These are phyloP conservation scores for Leuctra nigra DNA, from an alignment of 2,888 invertebrate genomes.

Conservation along the genomic window DNA sequence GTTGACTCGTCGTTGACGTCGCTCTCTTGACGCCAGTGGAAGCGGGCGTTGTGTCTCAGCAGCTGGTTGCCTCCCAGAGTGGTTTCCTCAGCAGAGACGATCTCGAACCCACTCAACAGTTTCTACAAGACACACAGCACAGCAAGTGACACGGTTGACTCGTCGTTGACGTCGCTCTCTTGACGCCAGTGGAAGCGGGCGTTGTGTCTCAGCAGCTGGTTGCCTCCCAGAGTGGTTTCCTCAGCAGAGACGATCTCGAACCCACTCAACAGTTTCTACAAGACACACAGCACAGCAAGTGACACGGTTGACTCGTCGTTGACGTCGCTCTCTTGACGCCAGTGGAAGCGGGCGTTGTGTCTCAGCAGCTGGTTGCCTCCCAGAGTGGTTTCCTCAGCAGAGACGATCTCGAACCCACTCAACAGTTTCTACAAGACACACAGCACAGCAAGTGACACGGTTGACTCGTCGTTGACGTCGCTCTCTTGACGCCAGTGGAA, in stretches of 20 bases:
- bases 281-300: no score
- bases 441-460: no score
- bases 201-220: conserved; percentile 52
- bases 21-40: conserved; percentile 46
- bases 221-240: conserved; percentile 67
- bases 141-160: neutral
- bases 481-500: no score
- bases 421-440: no score
- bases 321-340: no score
- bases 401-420: no score
- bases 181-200: conserved; percentile 48
- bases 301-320: no score
- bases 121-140: conserved; percentile 40
- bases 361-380: no score
- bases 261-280: conserved; percentile 48
- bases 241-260: conserved; percentile 48
- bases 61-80: conserved; percentile 64
- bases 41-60: conserved; percentile 46
- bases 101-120: conserved; percentile 50
- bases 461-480: no score
- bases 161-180: conserved; percentile 35
- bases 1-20: conserved; percentile 33
- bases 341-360: no score
- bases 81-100: conserved; percentile 54
- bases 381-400: no score